Percentiles rank a stretch among this genome's conserved stretches.
Evolutionary conservation across 2,888 invertebrate genomes (phyloP).

Genomic region (Oscheius myriophilus): DNA sequence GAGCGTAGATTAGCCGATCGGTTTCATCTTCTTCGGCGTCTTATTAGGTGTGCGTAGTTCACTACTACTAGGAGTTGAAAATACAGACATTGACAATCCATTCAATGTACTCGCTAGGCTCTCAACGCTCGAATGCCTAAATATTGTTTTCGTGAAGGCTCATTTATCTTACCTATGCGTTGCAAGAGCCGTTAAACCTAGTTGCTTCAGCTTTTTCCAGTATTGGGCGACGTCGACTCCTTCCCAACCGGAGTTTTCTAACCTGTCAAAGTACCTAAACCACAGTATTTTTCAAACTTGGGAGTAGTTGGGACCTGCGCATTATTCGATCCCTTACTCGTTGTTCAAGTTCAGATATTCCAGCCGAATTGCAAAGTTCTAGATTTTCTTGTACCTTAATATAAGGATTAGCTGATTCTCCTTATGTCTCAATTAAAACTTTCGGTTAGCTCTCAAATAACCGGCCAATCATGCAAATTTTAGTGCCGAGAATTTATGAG

Average conservation of each 20-base stretch:
- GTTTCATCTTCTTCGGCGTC: background rate
- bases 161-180: constrained; percentile 41
- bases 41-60: constrained; percentile 14
- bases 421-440: too few relatives aligned
- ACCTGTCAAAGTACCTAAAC: constrained; percentile 68
- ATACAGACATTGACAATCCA: constrained; percentile 21
- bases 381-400: constrained; percentile 34
- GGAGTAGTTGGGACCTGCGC: constrained; percentile 45
- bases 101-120: constrained; percentile 61
- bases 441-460: too few relatives aligned
- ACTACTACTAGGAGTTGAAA: constrained; percentile 24
- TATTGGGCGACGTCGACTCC: constrained; percentile 77
- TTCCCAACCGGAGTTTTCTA: constrained; percentile 80
- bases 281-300: background rate
- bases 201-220: constrained; percentile 63
- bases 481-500: background rate
- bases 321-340: constrained; percentile 63
- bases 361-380: constrained; percentile 34
- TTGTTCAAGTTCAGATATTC: constrained; percentile 51
- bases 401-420: background rate
- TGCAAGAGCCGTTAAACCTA: constrained; percentile 55
- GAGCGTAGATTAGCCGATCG: background rate
- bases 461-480: too few relatives aligned
- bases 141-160: background rate
- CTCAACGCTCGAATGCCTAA: constrained; percentile 56